Conservation (phyloP, 2,113 vertebrate species). For the Labeo rohita region DNA sequence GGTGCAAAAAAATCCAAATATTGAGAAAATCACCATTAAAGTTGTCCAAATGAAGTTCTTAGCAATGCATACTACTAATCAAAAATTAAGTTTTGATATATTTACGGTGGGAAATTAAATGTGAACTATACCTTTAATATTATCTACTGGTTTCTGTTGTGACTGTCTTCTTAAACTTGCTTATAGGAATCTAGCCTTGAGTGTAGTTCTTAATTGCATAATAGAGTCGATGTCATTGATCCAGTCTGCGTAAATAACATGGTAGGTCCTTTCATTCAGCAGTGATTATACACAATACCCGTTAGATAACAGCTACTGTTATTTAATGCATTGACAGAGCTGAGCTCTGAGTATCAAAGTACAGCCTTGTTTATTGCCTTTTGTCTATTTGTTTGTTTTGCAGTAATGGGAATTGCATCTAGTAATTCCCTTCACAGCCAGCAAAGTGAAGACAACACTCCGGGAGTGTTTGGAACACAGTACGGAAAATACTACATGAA, state of each 20-base stretch:
- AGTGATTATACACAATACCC: conserved; percentile 29
- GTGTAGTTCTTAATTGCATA: conserved; percentile 20
- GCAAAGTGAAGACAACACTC: conserved; percentile 11
- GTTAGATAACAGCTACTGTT: conserved; percentile 44
- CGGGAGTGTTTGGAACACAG: conserved; percentile 2
- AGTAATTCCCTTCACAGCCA: conserved; percentile 27
- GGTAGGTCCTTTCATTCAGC: conserved; percentile 24
- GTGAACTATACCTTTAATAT: neutral
- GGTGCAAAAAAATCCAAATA: no score
- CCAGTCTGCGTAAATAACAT: conserved; percentile 14
- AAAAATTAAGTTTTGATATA: no score
- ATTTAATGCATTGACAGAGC: conserved; percentile 27
- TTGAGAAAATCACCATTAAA: no score
- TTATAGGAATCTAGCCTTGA: conserved; percentile 3
- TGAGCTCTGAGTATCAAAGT: neutral
- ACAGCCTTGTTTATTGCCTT: conserved; percentile 24
- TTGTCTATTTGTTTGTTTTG: conserved; percentile 36
- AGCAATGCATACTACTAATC: no score
- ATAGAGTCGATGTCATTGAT: conserved; percentile 50
- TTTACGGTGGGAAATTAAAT: no score
- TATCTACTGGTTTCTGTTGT: neutral
- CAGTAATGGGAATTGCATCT: conserved; percentile 22
- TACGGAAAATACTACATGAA: conserved; percentile 22
- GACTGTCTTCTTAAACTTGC: neutral
- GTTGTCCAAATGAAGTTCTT: no score